A percentile compares a stretch with the other conserved stretches of the same genome.
phyloP scores from a whole-genome alignment of 2,888 invertebrate genomes.

The Cylloceria caligata region DNA sequence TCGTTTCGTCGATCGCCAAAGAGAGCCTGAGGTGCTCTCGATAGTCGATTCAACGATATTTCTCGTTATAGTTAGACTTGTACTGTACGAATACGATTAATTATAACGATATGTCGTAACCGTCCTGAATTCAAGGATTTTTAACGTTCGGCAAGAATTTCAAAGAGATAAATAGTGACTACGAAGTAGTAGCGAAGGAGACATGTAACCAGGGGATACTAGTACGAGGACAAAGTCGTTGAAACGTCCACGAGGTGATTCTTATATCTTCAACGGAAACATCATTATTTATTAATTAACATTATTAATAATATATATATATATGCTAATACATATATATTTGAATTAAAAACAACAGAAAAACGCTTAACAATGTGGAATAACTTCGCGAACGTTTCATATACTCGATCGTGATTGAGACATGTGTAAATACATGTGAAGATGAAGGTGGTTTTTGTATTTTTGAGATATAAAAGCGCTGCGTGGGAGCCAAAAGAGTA shows the following conservation, averaged over 20 bases:
- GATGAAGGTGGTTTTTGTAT: conserved; percentile 52
- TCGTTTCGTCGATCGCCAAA: conserved; percentile 42
- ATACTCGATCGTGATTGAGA: conserved; percentile 22
- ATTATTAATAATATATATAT: conserved; percentile 28
- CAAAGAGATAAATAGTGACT: conserved; percentile 12
- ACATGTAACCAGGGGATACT: conserved; percentile 22
- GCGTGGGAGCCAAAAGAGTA: conserved; percentile 43
- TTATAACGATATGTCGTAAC: conserved; percentile 36
- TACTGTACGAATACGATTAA: conserved; percentile 41
- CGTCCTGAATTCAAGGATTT: conserved; percentile 55
- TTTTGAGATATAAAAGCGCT: conserved; percentile 56
- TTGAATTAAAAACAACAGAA: not conserved
- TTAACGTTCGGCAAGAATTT: conserved; percentile 27
- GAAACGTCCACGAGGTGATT: conserved; percentile 70
- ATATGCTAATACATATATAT: conserved; percentile 13
- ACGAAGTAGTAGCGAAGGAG: conserved; percentile 8
- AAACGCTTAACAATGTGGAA: conserved; percentile 41
- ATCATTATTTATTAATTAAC: conserved; percentile 21
- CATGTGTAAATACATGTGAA: conserved; percentile 14
- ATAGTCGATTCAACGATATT: conserved; percentile 50
- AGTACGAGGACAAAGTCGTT: conserved; percentile 42
- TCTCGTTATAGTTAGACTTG: conserved; percentile 47
- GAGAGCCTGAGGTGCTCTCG: conserved; percentile 18
- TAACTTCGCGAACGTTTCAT: conserved; percentile 49
- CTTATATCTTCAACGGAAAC: conserved; percentile 45